phyloP scores from a whole-genome alignment of 2,888 invertebrate genomes.

The Nomada goodeniana region DNA sequence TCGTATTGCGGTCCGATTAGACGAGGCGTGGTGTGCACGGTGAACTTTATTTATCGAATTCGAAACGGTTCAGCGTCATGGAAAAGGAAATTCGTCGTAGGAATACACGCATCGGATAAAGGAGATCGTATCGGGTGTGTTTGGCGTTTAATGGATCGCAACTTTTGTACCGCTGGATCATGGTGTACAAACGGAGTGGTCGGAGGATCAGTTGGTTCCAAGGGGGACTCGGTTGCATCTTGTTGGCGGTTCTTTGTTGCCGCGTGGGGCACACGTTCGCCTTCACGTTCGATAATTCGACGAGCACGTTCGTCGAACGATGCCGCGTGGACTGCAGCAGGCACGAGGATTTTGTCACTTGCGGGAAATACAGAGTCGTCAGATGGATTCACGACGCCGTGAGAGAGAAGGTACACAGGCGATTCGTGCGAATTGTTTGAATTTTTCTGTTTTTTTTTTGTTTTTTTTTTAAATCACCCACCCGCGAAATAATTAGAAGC shows the following conservation, averaged over 20 bases:
- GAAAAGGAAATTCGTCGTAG: background rate
- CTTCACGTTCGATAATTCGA: conserved; percentile 52
- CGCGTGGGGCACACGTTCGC: conserved; percentile 7
- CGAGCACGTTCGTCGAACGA: conserved; percentile 77
- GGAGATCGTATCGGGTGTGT: background rate
- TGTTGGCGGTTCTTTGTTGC: conserved; percentile 32
- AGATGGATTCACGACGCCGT: conserved; percentile 79
- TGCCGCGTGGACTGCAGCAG: conserved; percentile 78
- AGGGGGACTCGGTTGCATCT: conserved; percentile 8
- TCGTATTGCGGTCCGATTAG: conserved; percentile 17
- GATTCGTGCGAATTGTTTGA: background rate
- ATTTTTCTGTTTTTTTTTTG: no score
- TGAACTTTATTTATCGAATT: background rate
- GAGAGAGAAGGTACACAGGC: conserved; percentile 77
- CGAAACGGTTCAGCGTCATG: background rate
- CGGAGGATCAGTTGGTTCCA: background rate
- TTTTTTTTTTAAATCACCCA: no score
- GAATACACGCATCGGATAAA: background rate
- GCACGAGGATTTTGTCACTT: conserved; percentile 75
- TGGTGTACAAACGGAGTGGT: conserved; percentile 26
- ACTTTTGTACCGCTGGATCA: background rate
- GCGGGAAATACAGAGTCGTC: conserved; percentile 80
- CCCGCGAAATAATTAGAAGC: no score
- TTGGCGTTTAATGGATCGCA: background rate
- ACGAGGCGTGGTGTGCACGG: conserved; percentile 20